These are phyloP conservation scores for Connochaetes taurinus DNA, from an alignment of 2,113 vertebrate species.

Conservation along the genomic window DNA sequence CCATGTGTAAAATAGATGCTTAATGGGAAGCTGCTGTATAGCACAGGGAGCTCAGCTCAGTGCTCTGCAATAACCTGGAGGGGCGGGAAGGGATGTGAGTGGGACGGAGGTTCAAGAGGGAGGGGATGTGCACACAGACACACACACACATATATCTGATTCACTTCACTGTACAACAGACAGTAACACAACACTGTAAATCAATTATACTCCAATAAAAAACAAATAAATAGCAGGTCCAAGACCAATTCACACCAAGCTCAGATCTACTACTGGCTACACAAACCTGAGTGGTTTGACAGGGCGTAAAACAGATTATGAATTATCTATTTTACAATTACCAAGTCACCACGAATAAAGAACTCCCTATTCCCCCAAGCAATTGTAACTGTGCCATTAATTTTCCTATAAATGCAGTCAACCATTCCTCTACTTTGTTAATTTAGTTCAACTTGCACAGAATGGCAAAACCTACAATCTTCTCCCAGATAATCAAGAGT, in stretches of 20 bases:
- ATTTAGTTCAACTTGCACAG: not conserved
- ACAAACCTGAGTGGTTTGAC: not conserved
- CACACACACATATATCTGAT: not conserved
- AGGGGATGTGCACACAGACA: not conserved
- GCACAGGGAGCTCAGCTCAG: not conserved
- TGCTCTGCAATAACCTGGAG: not conserved
- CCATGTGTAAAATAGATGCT: not conserved
- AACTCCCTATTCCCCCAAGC: not conserved
- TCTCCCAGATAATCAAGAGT: slow-evolving; percentile 20
- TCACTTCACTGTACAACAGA: not conserved
- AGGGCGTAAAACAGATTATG: not conserved
- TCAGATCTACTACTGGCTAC: not conserved
- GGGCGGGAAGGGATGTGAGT: not conserved
- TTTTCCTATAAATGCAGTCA: slow-evolving; percentile 24
- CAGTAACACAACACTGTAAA: not conserved
- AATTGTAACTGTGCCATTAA: not conserved
- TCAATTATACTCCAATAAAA: not conserved
- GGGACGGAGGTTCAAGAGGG: not conserved
- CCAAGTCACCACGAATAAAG: not conserved
- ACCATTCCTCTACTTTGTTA: slow-evolving; percentile 12
- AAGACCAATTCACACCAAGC: not conserved
- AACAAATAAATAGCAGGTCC: not conserved
- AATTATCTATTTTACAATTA: not conserved
- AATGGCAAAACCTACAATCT: slow-evolving; percentile 12
- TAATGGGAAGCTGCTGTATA: not conserved